Base-by-base conservation (phyloP, 2,797 vertebrate genomes). In the Anabacerthia variegaticeps region DNA sequence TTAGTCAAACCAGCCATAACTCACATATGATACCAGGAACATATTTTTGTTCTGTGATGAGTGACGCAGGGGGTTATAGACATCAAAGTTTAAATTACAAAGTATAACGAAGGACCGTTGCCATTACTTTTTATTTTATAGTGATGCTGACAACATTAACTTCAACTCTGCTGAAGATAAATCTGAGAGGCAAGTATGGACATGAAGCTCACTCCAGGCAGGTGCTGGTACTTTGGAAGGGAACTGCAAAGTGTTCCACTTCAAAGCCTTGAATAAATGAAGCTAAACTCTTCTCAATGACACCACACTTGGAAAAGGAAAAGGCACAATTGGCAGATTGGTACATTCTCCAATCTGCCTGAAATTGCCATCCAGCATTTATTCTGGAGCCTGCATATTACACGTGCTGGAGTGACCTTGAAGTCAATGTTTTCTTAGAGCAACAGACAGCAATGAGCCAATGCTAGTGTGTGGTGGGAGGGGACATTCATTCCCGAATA, bases 191-290 rank as follows among this genome's bases (percentile, higher is more conserved):
- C 76, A 85, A 68, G 56, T 23, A 55, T 7, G 22, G 59, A 22
- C 49, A 58, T 11, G 61, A 85, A 88, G 59, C 56, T 86, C 30
- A 37, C 39, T 61, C 49, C 39, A 87, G 63, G 36, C 49, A 93
- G 46, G 77, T 87, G 67, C 34, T 77, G 36, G 41, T 85, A 43
- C 41, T 90, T 78, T 44, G 55, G 58, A 89, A 73, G 28, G 3
- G 4, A 86, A 75, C 30, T 51, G 28, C 63, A 82, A 61, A 24
- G 22, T 20, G 18, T 76, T 82, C 59, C 65, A 54, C 58, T 63
- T 65, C 52, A 80, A 95, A 96, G 39, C 27, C 54, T 95, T 79
- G 71, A 74, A 83, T 85, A 87, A 89, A 80, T 24, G n/a, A 89
- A 89, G 37, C 52, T 55, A 68, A 94, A 75, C 6, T 28, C 20